phyloP scores from a whole-genome alignment of 2,113 vertebrate genomes.

The Vidua macroura region DNA sequence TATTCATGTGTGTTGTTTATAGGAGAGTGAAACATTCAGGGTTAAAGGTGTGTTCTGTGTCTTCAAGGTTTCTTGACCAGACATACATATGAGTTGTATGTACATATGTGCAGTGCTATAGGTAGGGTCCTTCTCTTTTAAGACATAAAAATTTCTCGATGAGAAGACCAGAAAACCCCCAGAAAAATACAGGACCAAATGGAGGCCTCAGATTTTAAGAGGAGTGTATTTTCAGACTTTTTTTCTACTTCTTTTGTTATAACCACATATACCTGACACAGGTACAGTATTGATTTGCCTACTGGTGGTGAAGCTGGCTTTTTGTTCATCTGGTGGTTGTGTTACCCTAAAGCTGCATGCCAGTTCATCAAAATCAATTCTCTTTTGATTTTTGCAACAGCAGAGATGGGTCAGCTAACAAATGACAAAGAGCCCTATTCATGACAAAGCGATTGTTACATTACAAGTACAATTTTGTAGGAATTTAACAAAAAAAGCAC shows the following conservation, averaged over 20 bases:
- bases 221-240: neutral
- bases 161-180: neutral
- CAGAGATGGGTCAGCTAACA: slow-evolving; percentile 56
- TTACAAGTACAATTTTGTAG: slow-evolving; percentile 52
- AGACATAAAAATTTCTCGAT: neutral
- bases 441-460: slow-evolving; percentile 14
- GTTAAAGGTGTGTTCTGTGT: neutral
- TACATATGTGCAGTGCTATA: neutral
- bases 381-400: slow-evolving; percentile 65
- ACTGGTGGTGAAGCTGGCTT: neutral
- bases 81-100: too few relatives aligned
- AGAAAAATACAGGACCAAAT: neutral
- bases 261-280: slow-evolving; percentile 37
- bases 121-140: neutral
- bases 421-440: slow-evolving; percentile 46
- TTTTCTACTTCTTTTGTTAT: neutral
- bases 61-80: neutral
- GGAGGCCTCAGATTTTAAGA: neutral
- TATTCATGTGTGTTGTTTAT: neutral
- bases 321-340: slow-evolving; percentile 18
- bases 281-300: neutral
- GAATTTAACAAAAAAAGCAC: slow-evolving; percentile 35
- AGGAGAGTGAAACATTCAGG: neutral
- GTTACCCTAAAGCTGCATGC: slow-evolving; percentile 44
- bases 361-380: slow-evolving; percentile 61